Percentiles rank a stretch among this genome's conserved stretches.
Evolutionary conservation across 2,113 vertebrate genomes (phyloP).

Genomic region (Cyphomyrus discorhynchus): DNA sequence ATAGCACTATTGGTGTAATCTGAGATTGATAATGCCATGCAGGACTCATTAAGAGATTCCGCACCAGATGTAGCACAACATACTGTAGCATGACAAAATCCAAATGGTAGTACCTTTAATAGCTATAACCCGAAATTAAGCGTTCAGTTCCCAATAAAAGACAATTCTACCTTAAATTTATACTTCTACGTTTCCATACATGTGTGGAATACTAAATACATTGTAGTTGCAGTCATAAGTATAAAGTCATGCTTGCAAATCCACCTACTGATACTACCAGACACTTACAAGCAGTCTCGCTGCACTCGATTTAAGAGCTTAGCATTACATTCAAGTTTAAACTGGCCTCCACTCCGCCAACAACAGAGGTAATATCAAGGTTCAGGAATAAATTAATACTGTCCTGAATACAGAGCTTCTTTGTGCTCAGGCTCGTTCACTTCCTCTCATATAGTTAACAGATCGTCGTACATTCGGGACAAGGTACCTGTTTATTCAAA

Average conservation of each 20-base stretch:
- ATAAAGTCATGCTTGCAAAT: background rate
- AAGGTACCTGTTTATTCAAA: background rate
- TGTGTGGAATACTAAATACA: background rate
- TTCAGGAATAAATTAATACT: constrained; percentile 1
- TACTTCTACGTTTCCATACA: background rate
- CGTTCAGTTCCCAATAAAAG: background rate
- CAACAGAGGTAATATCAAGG: background rate
- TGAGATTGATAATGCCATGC: background rate
- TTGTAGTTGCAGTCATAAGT: background rate
- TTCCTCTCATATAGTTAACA: background rate
- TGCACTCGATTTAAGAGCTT: background rate
- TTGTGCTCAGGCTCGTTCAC: background rate
- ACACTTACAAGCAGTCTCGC: background rate
- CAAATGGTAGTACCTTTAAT: background rate
- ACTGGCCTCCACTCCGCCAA: background rate
- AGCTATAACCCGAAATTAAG: background rate
- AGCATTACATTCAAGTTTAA: background rate
- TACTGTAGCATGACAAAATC: background rate
- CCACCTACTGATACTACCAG: background rate
- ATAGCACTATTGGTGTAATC: background rate
- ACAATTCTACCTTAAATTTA: background rate
- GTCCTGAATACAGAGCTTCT: background rate
- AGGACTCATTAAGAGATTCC: background rate
- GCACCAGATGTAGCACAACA: background rate
- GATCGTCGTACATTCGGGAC: background rate